Evolutionary conservation across 1,140 invertebrate genomes (phyloP).

Genomic region (Riptortus pedestris): DNA sequence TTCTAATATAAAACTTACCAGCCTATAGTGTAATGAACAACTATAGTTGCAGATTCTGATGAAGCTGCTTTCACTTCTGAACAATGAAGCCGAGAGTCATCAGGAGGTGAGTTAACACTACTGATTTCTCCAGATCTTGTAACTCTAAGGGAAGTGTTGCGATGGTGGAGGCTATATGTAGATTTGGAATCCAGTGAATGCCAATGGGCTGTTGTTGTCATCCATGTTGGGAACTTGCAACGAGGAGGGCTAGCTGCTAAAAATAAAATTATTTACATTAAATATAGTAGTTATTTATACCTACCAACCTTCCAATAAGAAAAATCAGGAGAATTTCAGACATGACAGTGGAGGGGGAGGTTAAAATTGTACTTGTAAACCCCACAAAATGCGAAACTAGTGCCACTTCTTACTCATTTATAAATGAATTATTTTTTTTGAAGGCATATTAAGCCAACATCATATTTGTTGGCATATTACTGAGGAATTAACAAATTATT

Average conservation of each 20-base stretch:
- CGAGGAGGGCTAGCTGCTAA: conserved; percentile 35
- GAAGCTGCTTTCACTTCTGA: conserved; percentile 19
- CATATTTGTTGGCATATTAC: too few species aligned
- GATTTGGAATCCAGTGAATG: conserved; percentile 56
- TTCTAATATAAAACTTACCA: conserved; percentile 25
- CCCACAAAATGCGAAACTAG: too few species aligned
- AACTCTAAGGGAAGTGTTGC: conserved; percentile 51
- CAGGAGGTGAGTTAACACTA: conserved; percentile 6
- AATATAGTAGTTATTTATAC: too few species aligned
- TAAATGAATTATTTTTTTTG: too few species aligned
- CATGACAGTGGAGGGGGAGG: too few species aligned
- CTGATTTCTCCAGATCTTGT: conserved; percentile 32
- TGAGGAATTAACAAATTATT: too few species aligned
- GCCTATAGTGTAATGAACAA: conserved; percentile 26
- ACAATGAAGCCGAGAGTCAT: conserved; percentile 24
- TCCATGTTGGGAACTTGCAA: conserved; percentile 57
- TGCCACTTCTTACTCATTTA: too few species aligned
- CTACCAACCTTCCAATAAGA: too few species aligned
- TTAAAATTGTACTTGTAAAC: too few species aligned
- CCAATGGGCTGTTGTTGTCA: conserved; percentile 54
- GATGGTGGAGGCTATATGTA: conserved; percentile 53
- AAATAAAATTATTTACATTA: not conserved
- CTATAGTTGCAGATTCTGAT: conserved; percentile 10
- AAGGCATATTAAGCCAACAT: too few species aligned
- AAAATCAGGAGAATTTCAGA: too few species aligned